Evolutionary conservation across 2,797 vertebrate species (phyloP), one percentile per base, ranked within the genome.

Genomic region (Pygocentrus nattereri): DNA sequence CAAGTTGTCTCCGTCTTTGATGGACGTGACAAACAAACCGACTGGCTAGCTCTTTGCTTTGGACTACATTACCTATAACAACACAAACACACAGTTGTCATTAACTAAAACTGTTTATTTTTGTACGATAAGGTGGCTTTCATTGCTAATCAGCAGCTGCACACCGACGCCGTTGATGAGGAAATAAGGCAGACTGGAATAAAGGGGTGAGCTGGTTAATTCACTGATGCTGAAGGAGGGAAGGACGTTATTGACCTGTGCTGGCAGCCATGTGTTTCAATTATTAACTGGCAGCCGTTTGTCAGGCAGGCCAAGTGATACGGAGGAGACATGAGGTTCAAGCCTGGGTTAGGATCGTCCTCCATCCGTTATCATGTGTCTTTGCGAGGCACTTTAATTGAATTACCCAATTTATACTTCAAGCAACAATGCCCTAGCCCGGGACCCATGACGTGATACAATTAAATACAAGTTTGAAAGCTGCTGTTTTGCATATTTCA

Each of bases 391-490:
- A 95, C 96, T 97, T 97, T 98, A 99, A 98, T 99, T 98, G 96
- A 98, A 98, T 99, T 98, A 97, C 95, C 95, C 96, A 97, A 98
- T 99, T 98, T 98, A 97, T 97, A 98, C 97, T 97, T 98, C 96
- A 97, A 96, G 97, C 97, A 97, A 97, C 96, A 97, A 97, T 96
- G 96, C 96, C 95, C 95, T 94, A 95, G 88, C 88, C 95, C 92
- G 95, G 94, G 94, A 97, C 94, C 95, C 95, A 96, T 97, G 96
- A 97, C 94, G 95, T 95, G 94, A 97, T 95, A 97, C 96, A 97
- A 97, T 98, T 97, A 97, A 96, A 97, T 96, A 95, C 88, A 93
- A 95, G 96, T 97, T 97, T 97, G 94, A 97, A 98, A 97, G 94
- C 95, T 88, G 95, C 90, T 92, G 93, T 95, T 97, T 97, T 96